These are phyloP conservation scores for Morus bassanus DNA, from an alignment of 2,797 vertebrate genomes.

Conservation along the genomic window DNA sequence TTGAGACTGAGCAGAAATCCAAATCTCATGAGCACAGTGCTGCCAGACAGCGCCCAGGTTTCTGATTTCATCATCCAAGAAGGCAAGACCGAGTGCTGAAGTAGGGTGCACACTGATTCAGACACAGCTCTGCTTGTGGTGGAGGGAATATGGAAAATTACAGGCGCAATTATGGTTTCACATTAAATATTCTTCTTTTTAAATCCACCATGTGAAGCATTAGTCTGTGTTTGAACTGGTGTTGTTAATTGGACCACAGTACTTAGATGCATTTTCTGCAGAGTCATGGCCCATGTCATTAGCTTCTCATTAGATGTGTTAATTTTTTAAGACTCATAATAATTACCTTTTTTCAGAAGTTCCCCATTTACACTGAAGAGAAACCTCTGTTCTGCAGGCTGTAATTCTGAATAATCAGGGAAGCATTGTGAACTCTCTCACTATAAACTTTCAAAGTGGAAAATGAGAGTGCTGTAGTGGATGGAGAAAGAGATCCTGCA, in stretches of 20 bases:
- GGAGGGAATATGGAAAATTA: conserved; percentile 9
- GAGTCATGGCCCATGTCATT: conserved; percentile 36
- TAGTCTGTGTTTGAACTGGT: conserved; percentile 46
- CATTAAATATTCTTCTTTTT: conserved; percentile 18
- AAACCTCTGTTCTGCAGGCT: conserved; percentile 24
- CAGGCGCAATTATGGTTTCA: conserved; percentile 43
- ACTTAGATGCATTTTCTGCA: conserved; percentile 19
- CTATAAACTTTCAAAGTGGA: not conserved
- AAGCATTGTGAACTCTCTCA: not conserved
- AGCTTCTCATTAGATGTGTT: conserved; percentile 52
- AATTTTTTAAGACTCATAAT: conserved; percentile 51
- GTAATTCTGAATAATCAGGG: not conserved
- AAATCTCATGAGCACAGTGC: not conserved
- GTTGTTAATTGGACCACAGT: conserved; percentile 31
- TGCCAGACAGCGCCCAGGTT: not conserved
- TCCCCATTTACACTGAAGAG: not conserved
- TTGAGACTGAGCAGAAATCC: not conserved
- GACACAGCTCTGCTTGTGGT: not conserved
- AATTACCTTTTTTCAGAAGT: conserved; percentile 41
- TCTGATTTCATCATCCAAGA: not conserved
- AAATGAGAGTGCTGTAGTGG: not conserved
- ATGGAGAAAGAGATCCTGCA: not conserved
- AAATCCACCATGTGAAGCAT: conserved; percentile 23
- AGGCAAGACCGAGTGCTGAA: accelerated
- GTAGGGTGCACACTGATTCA: not conserved